Base-by-base conservation (phyloP, 2,113 vertebrate genomes). In the Bufo gargarizans region DNA sequence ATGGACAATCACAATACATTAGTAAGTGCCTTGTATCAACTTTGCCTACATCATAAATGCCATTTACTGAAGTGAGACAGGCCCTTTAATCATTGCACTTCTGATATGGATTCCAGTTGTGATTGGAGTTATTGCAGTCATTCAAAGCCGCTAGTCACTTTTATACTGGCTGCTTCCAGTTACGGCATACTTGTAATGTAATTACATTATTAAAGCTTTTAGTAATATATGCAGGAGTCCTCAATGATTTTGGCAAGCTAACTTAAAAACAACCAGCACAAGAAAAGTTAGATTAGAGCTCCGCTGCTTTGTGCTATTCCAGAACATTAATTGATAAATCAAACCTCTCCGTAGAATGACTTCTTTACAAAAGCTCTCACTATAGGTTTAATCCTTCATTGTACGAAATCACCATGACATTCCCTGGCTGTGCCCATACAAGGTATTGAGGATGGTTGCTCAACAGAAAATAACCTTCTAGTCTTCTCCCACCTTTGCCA, bases 361-460 rank as follows among this genome's bases (percentile, higher is more conserved):
- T 88, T 82, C 45, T 56, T 63, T 88, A 82, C 86, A 82, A 76
- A 69, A 74, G 67, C 77, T 3, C 43, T 76, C 67, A 61, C 79
- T 82, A 63, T 88, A 82, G 79, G 71, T 88, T 82, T 82, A 88
- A 82, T 88, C 78, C 43, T 82, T 72, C 82, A 63, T 88, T 82
- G 53, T 61, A 76, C 61, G 33, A 82, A 88, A 82, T 88, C 79
- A 72, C 78, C 86, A 88, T 94, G 93, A 94, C 92, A 91, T 92
- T 94, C 86, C 69, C 69, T 53, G 8, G 77, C 92, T 91, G 91
- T 97, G 95, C 94, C 95, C 94, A 92, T 93, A 96, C 92, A 94
- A 94, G 95, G 96, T 93, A 93, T 90, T 91, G 92, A 95, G 16
- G 95, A 95, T 94, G 94, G 94, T 94, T 95, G 94, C 6, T 93